A percentile compares a stretch with the other conserved stretches of the same genome.
Evolutionary conservation across 64 coral and sea anemone species (phyloP).

Genomic region (Actinia equina): DNA sequence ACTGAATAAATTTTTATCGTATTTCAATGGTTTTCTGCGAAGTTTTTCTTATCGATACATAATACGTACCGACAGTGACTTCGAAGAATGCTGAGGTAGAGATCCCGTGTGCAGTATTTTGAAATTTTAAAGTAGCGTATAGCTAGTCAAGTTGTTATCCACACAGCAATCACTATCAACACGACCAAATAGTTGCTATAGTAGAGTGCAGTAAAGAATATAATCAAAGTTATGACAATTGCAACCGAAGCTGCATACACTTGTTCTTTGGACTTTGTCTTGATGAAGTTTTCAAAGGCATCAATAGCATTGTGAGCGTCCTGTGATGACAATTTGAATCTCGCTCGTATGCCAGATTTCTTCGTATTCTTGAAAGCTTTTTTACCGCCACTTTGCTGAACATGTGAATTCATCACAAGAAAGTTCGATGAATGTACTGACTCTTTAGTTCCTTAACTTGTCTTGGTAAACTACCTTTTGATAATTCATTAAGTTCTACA

Average conservation of each 20-base stretch:
- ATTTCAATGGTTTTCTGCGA: neutral
- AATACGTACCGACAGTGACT: neutral
- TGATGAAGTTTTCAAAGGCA: slow-evolving; percentile 48
- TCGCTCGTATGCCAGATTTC: neutral
- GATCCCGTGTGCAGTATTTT: neutral
- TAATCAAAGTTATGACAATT: slow-evolving; percentile 36
- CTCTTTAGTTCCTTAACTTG: neutral
- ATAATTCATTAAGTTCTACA: too few relatives aligned
- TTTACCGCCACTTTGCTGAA: slow-evolving; percentile 1
- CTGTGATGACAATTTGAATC: slow-evolving; percentile 6
- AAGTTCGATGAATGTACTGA: neutral
- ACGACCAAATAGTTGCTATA: slow-evolving; percentile 53
- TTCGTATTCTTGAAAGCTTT: neutral
- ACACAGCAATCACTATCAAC: slow-evolving; percentile 46
- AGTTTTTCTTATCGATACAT: neutral
- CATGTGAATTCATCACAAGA: neutral
- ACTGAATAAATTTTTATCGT: neutral
- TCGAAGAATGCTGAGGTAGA: neutral
- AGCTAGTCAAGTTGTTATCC: slow-evolving; percentile 36
- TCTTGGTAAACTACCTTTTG: too few relatives aligned
- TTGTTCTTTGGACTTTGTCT: slow-evolving; percentile 14
- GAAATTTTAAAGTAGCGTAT: neutral
- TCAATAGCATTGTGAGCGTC: slow-evolving; percentile 49
- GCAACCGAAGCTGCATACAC: slow-evolving; percentile 28
- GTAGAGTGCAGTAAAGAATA: slow-evolving; percentile 41